phyloP scores from a whole-genome alignment of 2,113 vertebrate genomes.

The Tetrao urogallus region DNA sequence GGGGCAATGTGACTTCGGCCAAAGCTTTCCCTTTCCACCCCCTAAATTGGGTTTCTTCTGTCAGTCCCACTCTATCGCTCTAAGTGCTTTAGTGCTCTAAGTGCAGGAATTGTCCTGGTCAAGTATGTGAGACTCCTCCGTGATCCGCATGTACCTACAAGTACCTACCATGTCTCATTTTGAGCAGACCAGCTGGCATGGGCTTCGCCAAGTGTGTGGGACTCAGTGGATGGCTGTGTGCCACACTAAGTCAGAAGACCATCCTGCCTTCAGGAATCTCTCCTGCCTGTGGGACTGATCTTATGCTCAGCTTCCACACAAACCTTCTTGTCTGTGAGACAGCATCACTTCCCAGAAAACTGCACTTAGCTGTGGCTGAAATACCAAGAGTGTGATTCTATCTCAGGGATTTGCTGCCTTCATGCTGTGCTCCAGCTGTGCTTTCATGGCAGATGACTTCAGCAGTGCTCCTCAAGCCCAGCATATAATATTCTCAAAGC shows the following conservation, averaged over 20 bases:
- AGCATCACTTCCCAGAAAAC: slow-evolving; percentile 34
- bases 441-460: slow-evolving; percentile 52
- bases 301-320: not conserved
- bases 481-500: slow-evolving; percentile 24
- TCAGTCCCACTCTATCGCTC: not conserved
- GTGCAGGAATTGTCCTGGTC: not conserved
- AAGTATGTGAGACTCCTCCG: fast-evolving
- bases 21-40: not conserved
- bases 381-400: slow-evolving; percentile 24
- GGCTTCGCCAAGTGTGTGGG: fast-evolving
- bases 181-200: fast-evolving
- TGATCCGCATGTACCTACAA: not conserved
- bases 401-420: slow-evolving; percentile 46
- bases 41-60: not conserved
- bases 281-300: not conserved
- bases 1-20: fast-evolving
- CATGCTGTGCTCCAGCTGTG: not conserved
- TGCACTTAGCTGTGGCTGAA: not conserved
- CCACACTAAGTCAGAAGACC: not conserved
- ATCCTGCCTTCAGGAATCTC: not conserved
- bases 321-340: not conserved
- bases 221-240: fast-evolving
- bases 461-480: slow-evolving; percentile 20
- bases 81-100: not conserved
- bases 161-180: fast-evolving